phyloP scores from a whole-genome alignment of 35 echinoderm and acorn worm genomes.

The Heliocidaris tuberculata region DNA sequence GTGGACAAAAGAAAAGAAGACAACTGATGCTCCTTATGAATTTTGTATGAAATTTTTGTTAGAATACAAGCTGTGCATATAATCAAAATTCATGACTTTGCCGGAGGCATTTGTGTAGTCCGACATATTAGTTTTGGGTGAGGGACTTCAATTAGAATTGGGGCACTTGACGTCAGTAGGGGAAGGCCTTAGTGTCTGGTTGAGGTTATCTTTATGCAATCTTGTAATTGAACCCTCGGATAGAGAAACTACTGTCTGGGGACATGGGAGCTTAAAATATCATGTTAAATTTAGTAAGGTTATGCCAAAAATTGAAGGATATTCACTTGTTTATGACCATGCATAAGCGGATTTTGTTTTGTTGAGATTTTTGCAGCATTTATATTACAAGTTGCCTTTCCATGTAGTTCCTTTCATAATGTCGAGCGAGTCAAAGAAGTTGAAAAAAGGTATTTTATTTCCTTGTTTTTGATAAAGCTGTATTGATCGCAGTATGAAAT shows the following conservation, averaged over 20 bases:
- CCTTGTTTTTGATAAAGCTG: too few species aligned
- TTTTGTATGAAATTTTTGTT: neutral
- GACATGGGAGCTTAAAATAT: neutral
- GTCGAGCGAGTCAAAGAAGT: too few species aligned
- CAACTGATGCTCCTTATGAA: neutral
- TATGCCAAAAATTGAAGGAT: neutral
- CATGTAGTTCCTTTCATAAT: too few species aligned
- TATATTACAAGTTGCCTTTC: too few species aligned
- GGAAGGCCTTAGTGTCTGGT: neutral
- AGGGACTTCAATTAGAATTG: slow-evolving; percentile 17
- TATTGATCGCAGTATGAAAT: too few species aligned
- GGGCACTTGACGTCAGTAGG: neutral
- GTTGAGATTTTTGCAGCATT: too few species aligned
- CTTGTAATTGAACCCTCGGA: neutral
- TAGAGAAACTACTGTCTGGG: neutral
- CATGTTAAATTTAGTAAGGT: neutral
- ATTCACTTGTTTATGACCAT: neutral
- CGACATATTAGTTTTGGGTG: slow-evolving; percentile 10
- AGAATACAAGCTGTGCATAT: neutral
- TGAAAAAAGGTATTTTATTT: too few species aligned
- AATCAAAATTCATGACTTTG: neutral
- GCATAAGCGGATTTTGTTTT: too few species aligned
- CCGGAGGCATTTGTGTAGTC: neutral
- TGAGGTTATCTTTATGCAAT: neutral
- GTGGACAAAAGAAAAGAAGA: too few species aligned